These are phyloP conservation scores for Listronotus oregonensis DNA, from an alignment of 1,140 invertebrate species.

Conservation along the genomic window DNA sequence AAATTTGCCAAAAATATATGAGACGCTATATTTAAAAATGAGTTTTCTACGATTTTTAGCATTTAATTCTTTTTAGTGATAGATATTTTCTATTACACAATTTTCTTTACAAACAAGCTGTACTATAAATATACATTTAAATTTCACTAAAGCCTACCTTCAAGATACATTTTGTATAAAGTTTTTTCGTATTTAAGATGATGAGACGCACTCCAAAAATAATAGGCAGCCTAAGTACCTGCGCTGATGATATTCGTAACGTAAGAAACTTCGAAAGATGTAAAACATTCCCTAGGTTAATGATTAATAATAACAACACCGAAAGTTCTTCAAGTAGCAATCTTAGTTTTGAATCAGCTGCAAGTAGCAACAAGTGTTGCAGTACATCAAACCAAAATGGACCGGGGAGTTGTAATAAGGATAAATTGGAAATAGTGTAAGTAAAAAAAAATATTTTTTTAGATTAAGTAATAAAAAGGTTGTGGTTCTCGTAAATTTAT, in stretches of 20 bases:
- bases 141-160: neutral
- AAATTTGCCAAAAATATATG: no score
- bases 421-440: slow-evolving; percentile 17
- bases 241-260: slow-evolving; percentile 68
- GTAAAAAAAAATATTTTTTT: no score
- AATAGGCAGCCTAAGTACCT: slow-evolving; percentile 66
- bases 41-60: no score
- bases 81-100: no score
- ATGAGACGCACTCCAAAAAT: slow-evolving; percentile 71
- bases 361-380: slow-evolving; percentile 50
- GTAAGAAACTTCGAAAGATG: slow-evolving; percentile 63
- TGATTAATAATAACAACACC: slow-evolving; percentile 36
- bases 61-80: no score
- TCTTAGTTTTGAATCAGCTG: slow-evolving; percentile 61
- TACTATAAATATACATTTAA: neutral
- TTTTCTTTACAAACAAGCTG: no score
- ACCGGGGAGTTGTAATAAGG: slow-evolving; percentile 9
- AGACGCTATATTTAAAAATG: no score
- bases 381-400: neutral
- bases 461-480: no score
- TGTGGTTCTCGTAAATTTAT: no score
- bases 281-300: slow-evolving; percentile 42
- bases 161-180: slow-evolving; percentile 9
- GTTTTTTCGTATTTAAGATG: slow-evolving; percentile 41
- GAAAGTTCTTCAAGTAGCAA: slow-evolving; percentile 59